Conservation (phyloP, 2,888 invertebrate genomes). For the Drymonia ruficornis region DNA sequence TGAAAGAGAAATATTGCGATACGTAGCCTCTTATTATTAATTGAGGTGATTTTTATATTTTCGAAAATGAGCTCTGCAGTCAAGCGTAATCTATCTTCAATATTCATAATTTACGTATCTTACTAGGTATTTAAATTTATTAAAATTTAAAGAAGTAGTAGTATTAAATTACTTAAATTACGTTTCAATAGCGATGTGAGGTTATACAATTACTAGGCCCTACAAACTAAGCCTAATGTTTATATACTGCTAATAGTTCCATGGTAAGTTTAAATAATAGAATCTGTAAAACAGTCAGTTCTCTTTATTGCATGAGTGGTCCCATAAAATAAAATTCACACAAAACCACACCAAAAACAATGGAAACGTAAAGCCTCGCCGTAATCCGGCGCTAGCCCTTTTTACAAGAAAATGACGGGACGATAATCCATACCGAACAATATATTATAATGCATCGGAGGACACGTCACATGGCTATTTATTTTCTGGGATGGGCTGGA, state of each 20-base stretch:
- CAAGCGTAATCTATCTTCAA: not conserved
- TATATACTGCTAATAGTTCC: no score
- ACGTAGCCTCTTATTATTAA: not conserved
- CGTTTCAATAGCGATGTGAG: no score
- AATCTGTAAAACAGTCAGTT: no score
- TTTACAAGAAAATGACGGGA: slow-evolving; percentile 58
- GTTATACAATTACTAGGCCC: no score
- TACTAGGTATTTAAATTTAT: no score
- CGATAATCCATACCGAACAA: slow-evolving; percentile 60
- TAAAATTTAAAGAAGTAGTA: no score
- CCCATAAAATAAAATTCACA: not conserved
- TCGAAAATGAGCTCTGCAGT: not conserved
- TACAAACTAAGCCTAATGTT: no score
- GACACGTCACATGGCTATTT: slow-evolving; percentile 76
- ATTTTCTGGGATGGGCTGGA: slow-evolving; percentile 69
- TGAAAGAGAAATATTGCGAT: slow-evolving; percentile 9
- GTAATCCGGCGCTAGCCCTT: slow-evolving; percentile 36
- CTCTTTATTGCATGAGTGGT: not conserved
- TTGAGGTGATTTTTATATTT: not conserved
- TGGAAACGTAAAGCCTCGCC: not conserved
- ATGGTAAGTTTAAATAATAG: no score
- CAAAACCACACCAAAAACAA: not conserved
- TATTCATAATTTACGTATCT: not conserved
- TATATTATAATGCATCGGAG: slow-evolving; percentile 78
- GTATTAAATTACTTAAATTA: no score